These are phyloP conservation scores for Sebastes trivittatus DNA, from an alignment of 2,797 vertebrate genomes.

Conservation along the genomic window DNA sequence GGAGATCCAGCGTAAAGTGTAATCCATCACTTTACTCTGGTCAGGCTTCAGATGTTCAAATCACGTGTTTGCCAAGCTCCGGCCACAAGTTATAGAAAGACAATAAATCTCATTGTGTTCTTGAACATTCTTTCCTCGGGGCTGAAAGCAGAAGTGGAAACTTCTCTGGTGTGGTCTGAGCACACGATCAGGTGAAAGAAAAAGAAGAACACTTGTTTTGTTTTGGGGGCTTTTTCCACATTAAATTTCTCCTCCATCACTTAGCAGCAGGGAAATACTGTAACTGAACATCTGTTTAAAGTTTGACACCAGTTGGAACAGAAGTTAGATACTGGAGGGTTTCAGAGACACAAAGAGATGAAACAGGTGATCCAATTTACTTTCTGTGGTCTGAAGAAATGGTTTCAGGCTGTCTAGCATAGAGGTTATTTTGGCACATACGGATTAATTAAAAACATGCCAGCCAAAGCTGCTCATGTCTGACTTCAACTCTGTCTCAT, in stretches of 20 bases:
- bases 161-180: slow-evolving; percentile 6
- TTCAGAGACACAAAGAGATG: slow-evolving; percentile 19
- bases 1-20: background rate
- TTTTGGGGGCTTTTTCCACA: slow-evolving; percentile 38
- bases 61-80: slow-evolving; percentile 4
- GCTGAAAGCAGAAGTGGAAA: slow-evolving; percentile 40
- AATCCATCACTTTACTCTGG: slow-evolving; percentile 33
- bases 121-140: slow-evolving; percentile 42
- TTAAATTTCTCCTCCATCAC: slow-evolving; percentile 48
- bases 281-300: slow-evolving; percentile 57
- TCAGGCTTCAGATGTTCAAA: slow-evolving; percentile 25
- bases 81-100: slow-evolving; percentile 33
- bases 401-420: background rate
- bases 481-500: background rate
- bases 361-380: slow-evolving; percentile 29
- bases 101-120: slow-evolving; percentile 57
- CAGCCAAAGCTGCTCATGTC: background rate
- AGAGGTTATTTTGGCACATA: background rate
- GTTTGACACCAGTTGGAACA: slow-evolving; percentile 25
- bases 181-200: slow-evolving; percentile 33
- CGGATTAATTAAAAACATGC: slow-evolving; percentile 2
- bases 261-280: slow-evolving; percentile 27
- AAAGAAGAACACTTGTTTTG: slow-evolving; percentile 9
- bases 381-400: background rate
- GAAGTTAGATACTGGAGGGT: slow-evolving; percentile 1